Conservation (phyloP, 2,113 vertebrate species). For the Tautogolabrus adspersus region DNA sequence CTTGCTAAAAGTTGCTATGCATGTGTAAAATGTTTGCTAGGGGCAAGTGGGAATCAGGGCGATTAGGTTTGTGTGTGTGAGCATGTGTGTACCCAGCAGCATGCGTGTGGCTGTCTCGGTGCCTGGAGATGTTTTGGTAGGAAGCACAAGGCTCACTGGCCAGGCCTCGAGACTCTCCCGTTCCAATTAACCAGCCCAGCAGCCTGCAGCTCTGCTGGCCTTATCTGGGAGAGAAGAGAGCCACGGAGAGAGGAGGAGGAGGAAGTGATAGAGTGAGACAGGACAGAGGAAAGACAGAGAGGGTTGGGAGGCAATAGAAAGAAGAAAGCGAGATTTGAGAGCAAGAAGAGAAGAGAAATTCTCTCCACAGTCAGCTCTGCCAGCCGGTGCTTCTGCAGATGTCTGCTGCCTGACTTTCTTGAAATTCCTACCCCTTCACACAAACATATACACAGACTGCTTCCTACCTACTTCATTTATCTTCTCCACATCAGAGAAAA, state of each 20-base stretch:
- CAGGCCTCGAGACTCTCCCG: slow-evolving; percentile 68
- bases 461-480: not conserved
- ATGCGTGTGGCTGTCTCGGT: slow-evolving; percentile 60
- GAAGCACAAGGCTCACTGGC: slow-evolving; percentile 71
- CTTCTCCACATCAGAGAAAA: not conserved
- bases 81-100: slow-evolving; percentile 33
- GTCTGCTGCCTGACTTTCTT: slow-evolving; percentile 4
- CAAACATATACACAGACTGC: not conserved
- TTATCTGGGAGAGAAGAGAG: slow-evolving; percentile 63
- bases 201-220: slow-evolving; percentile 74
- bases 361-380: slow-evolving; percentile 8
- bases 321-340: slow-evolving; percentile 27
- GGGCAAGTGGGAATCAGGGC: slow-evolving; percentile 26
- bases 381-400: slow-evolving; percentile 22
- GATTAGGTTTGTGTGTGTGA: slow-evolving; percentile 27
- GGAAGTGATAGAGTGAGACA: slow-evolving; percentile 42
- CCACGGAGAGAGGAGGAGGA: not conserved
- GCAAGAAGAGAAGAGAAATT: slow-evolving; percentile 6
- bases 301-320: slow-evolving; percentile 12
- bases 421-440: slow-evolving; percentile 9
- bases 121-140: slow-evolving; percentile 76
- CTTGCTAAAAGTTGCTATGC: slow-evolving; percentile 36
- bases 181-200: slow-evolving; percentile 81
- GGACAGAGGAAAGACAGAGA: slow-evolving; percentile 38
- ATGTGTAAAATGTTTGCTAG: slow-evolving; percentile 60